phyloP scores from a whole-genome alignment of 2,113 vertebrate genomes.

The Neodontobutis hainanensis region DNA sequence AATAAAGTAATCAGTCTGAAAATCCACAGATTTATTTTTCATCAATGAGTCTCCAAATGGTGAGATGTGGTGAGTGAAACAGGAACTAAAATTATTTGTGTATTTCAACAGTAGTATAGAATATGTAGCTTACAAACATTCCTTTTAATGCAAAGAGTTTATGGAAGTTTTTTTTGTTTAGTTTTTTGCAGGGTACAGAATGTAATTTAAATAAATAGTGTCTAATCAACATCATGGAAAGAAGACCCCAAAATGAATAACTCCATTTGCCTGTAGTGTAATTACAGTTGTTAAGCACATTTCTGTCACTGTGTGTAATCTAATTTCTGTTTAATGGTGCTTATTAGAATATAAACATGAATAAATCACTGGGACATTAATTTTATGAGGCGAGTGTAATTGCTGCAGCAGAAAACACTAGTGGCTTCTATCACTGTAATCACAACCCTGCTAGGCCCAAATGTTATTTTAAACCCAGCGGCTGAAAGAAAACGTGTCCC shows the following conservation, averaged over 20 bases:
- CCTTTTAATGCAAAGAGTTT: neutral
- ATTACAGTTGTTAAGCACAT: slow-evolving; percentile 39
- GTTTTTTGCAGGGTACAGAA: neutral
- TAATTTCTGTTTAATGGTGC: slow-evolving; percentile 24
- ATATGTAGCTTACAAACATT: too few relatives aligned
- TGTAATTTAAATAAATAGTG: slow-evolving; percentile 4
- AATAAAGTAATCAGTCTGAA: too few relatives aligned
- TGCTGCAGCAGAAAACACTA: slow-evolving; percentile 25
- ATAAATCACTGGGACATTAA: slow-evolving; percentile 37
- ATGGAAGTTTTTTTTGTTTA: too few relatives aligned
- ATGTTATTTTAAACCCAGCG: neutral
- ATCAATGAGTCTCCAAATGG: too few relatives aligned
- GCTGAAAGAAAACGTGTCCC: neutral
- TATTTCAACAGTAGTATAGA: too few relatives aligned
- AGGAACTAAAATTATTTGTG: too few relatives aligned
- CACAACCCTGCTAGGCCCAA: neutral
- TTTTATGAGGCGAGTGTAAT: slow-evolving; percentile 31
- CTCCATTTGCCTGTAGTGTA: slow-evolving; percentile 9
- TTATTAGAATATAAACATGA: slow-evolving; percentile 34
- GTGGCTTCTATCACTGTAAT: slow-evolving; percentile 15
- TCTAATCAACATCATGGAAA: slow-evolving; percentile 16
- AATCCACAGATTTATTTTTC: too few relatives aligned
- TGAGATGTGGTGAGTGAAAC: too few relatives aligned
- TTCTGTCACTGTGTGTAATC: slow-evolving; percentile 32
- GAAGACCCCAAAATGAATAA: slow-evolving; percentile 20